Percentiles rank a stretch among this genome's conserved stretches.
These are phyloP conservation scores for Cygnus atratus DNA, from an alignment of 2,113 vertebrate species.

Conservation along the genomic window DNA sequence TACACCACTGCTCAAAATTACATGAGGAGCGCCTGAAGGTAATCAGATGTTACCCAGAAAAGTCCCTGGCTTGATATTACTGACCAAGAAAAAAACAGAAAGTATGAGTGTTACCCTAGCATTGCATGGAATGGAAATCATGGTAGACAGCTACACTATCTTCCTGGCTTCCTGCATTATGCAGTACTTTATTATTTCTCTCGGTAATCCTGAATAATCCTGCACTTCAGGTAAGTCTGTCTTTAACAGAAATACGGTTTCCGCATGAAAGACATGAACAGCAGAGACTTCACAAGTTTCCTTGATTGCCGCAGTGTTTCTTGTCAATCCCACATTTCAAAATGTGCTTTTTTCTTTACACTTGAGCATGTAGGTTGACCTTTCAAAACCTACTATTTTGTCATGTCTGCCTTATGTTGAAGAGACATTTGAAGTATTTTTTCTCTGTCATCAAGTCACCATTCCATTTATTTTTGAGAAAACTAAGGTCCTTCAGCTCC, in stretches of 20 bases:
- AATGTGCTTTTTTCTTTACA: neutral
- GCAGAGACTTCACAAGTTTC: neutral
- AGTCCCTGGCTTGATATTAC: neutral
- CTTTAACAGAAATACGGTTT: neutral
- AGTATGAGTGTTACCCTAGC: neutral
- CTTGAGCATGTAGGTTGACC: neutral
- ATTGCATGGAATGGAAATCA: neutral
- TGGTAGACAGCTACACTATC: accelerated
- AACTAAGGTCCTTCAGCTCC: neutral
- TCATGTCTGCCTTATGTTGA: neutral
- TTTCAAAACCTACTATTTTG: neutral
- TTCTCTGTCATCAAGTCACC: neutral
- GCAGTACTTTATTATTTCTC: neutral
- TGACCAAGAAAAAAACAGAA: neutral
- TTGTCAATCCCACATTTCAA: neutral
- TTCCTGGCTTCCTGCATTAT: neutral
- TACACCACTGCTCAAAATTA: neutral
- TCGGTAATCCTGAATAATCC: neutral
- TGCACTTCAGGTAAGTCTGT: neutral
- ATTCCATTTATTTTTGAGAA: neutral
- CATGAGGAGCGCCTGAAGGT: neutral
- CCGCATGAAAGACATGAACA: neutral
- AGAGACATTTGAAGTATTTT: neutral
- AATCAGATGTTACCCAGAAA: neutral
- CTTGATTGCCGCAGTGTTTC: neutral